Conservation (phyloP, 2,888 invertebrate species). For the Candidula unifasciata region DNA sequence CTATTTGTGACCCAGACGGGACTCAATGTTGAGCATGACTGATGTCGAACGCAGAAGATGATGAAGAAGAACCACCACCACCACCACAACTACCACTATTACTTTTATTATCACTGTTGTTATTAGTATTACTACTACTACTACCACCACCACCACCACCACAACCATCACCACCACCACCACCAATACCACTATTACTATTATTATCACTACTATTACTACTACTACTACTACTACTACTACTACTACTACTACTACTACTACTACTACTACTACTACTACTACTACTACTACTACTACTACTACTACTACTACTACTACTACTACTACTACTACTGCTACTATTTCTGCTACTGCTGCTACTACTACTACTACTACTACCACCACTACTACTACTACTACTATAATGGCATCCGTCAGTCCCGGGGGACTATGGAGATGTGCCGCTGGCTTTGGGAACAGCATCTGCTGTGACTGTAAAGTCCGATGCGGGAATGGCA, state of each 20-base stretch:
- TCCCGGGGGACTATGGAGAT: too few relatives aligned
- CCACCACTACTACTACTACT: slow-evolving; percentile 15
- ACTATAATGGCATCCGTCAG: too few relatives aligned
- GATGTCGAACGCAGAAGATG: too few relatives aligned
- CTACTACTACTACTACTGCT: not conserved
- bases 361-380: slow-evolving; percentile 7
- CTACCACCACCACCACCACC: slow-evolving; percentile 8
- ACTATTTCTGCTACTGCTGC: not conserved
- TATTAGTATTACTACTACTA: not conserved
- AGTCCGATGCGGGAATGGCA: too few relatives aligned
- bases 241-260: not conserved
- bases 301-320: not conserved
- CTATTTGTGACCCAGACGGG: too few relatives aligned
- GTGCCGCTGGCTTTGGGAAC: too few relatives aligned
- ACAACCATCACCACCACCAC: slow-evolving; percentile 7
- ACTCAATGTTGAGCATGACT: too few relatives aligned
- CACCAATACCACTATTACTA: not conserved
- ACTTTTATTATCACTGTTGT: too few relatives aligned
- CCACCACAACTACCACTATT: too few relatives aligned
- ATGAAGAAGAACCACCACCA: too few relatives aligned
- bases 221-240: slow-evolving; percentile 4
- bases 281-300: not conserved
- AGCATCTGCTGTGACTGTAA: too few relatives aligned
- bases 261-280: not conserved
- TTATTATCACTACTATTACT: slow-evolving; percentile 7